A percentile compares a stretch with the other conserved stretches of the same genome.
Conservation (phyloP, 2,113 vertebrate genomes). For the Zosterops pallidus region DNA sequence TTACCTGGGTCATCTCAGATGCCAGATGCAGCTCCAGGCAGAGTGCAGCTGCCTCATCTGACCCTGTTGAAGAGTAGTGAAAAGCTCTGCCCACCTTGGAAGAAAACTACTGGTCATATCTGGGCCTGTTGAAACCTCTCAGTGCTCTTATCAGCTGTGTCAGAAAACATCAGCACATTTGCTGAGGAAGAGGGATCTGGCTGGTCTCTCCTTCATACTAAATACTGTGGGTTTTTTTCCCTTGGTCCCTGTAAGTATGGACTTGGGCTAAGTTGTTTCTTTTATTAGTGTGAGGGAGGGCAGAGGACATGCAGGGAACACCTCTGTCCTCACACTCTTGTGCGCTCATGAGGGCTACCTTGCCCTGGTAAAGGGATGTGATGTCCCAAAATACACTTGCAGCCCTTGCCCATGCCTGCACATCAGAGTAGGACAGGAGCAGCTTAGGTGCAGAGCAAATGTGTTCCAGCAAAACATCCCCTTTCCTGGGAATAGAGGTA, state of each 20-base stretch:
- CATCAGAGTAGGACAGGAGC: not conserved
- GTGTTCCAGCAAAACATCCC: not conserved
- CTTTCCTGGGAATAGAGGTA: not conserved
- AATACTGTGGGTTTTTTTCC: not conserved
- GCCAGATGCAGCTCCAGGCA: conserved; percentile 38
- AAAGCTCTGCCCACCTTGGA: not conserved
- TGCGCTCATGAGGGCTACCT: not conserved
- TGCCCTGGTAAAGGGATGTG: not conserved
- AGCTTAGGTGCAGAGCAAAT: not conserved
- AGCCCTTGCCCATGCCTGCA: not conserved
- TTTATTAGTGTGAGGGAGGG: not conserved
- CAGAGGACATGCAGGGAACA: not conserved
- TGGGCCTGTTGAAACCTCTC: conserved; percentile 14
- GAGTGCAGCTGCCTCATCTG: conserved; percentile 32
- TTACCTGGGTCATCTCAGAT: conserved; percentile 36
- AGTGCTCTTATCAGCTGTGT: not conserved
- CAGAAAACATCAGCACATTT: not conserved
- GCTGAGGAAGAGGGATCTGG: not conserved
- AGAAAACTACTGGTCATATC: not conserved
- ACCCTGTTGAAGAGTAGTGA: not conserved
- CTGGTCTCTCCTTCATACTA: not conserved
- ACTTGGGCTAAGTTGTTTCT: not conserved
- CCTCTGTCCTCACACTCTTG: not conserved
- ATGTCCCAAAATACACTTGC: not conserved
- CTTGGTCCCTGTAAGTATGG: not conserved